Percentiles rank a stretch among this genome's conserved stretches.
These are phyloP conservation scores for Tragelaphus strepsiceros DNA, from an alignment of 2,113 vertebrate species.

Conservation along the genomic window DNA sequence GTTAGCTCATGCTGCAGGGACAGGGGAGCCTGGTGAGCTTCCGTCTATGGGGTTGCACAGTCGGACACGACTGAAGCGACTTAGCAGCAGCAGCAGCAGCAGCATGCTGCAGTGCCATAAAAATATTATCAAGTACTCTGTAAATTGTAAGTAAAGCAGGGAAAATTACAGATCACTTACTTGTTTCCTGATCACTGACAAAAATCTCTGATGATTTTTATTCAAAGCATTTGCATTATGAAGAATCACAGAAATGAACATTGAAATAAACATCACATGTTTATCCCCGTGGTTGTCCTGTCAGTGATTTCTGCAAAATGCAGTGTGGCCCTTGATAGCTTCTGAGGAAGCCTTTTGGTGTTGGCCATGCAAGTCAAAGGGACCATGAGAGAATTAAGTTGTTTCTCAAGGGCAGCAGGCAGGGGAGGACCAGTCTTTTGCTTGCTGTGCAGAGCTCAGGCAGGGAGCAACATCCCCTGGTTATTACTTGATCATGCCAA, in stretches of 20 bases:
- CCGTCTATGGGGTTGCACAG: no score
- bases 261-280: background rate
- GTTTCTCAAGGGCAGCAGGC: slow-evolving; percentile 15
- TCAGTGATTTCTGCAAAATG: background rate
- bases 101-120: slow-evolving; percentile 33
- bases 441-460: slow-evolving; percentile 8
- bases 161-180: background rate
- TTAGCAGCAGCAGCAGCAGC: no score
- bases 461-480: slow-evolving; percentile 53
- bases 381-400: background rate
- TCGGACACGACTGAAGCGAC: no score
- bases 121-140: slow-evolving; percentile 48
- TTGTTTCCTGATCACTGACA: slow-evolving; percentile 34
- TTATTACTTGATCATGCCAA: slow-evolving; percentile 75
- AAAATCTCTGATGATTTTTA: slow-evolving; percentile 13
- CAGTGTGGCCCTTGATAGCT: background rate
- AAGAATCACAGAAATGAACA: slow-evolving; percentile 1
- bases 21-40: no score
- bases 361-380: background rate
- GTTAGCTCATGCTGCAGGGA: slow-evolving; percentile 43
- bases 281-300: background rate
- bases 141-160: background rate
- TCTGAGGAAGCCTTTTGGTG: background rate
- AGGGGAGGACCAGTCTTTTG: background rate
- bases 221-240: background rate